Evolutionary conservation across 2,888 invertebrate species (phyloP).

Genomic region (Syritta pipiens): DNA sequence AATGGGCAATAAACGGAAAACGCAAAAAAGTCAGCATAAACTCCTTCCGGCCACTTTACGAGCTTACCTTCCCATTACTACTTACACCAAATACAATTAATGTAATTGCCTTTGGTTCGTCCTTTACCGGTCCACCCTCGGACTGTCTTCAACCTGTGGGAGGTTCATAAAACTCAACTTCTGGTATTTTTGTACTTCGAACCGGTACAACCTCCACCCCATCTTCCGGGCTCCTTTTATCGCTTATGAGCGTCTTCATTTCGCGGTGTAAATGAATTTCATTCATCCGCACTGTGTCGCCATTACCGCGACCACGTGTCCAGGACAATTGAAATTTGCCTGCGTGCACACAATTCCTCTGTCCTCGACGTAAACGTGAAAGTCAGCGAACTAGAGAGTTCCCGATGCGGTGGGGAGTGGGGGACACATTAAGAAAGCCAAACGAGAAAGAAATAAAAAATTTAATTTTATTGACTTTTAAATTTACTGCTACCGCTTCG

Average conservation of each 20-base stretch:
- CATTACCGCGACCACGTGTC: constrained; percentile 41
- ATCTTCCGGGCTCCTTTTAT: constrained; percentile 1
- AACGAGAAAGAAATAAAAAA: constrained; percentile 28
- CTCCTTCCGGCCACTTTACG: constrained; percentile 1
- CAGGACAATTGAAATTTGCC: constrained; percentile 64
- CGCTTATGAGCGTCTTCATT: constrained; percentile 62
- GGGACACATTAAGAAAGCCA: neutral
- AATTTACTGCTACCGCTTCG: constrained; percentile 47
- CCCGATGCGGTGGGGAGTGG: too few species aligned
- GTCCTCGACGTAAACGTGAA: constrained; percentile 1
- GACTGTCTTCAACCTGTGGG: constrained; percentile 33
- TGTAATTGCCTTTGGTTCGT: constrained; percentile 54
- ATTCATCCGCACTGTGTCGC: constrained; percentile 53
- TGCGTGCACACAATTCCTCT: constrained; percentile 57
- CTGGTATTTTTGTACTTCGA: constrained; percentile 45
- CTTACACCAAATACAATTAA: constrained; percentile 52
- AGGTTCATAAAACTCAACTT: constrained; percentile 54
- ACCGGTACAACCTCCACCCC: neutral
- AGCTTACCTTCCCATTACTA: constrained; percentile 10
- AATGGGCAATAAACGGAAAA: constrained; percentile 1
- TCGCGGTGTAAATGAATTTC: constrained; percentile 64
- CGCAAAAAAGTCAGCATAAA: neutral
- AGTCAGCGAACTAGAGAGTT: too few species aligned
- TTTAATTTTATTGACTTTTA: constrained; percentile 61
- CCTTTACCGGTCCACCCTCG: too few species aligned